Base-by-base conservation (phyloP, 2,797 vertebrate species). In the Lophotriccus pileatus region DNA sequence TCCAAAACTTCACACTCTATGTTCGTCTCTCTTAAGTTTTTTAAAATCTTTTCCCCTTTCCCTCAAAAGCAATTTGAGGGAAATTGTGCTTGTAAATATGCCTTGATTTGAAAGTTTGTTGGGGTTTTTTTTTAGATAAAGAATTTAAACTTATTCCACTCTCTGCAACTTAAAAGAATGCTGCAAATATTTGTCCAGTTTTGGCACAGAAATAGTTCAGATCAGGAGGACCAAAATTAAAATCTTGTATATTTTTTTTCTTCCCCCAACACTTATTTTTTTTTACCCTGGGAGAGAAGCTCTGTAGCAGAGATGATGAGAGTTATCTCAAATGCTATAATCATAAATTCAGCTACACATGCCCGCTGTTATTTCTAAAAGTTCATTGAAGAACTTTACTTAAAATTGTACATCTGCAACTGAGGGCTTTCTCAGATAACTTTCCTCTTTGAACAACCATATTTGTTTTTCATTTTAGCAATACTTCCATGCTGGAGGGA, bases 401-500 rank as follows among this genome's bases (percentile, higher is more conserved):
- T 49, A 3, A 37, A 60, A 27, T 12, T 43, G 1, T 34, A 12
- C 18, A 3, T 56, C 41, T 68, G 24, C 36, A 88, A 30, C 7
- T 25, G 12, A 49, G 24, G 22, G 9, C 3, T 59, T 30, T 49
- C 22, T 72, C 56, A 60, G 34, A n/a, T 64, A 44, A 68, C 34
- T 24, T 56, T 10, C 8, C 30, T 63, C 44, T 80, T n/a, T 90
- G 22, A 62, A 85, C 19, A 22, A 49, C 44, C 16, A 1, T 50
- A 10, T 75, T 28, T 93, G 22, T 81, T 80, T 89, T 78, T 69
- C 55, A 62, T 97, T 91, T 77, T 93, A 99, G 99, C 99, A 99
- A 99, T 99, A 99, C 93, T 99, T 99, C 97, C 99, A 99, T 90
- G 99, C 99, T 43, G 99, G 99, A 97, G 99, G 99, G 97, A 99